Conservation (phyloP, 2,888 invertebrate genomes). For the Malthinus seriepunctatus region DNA sequence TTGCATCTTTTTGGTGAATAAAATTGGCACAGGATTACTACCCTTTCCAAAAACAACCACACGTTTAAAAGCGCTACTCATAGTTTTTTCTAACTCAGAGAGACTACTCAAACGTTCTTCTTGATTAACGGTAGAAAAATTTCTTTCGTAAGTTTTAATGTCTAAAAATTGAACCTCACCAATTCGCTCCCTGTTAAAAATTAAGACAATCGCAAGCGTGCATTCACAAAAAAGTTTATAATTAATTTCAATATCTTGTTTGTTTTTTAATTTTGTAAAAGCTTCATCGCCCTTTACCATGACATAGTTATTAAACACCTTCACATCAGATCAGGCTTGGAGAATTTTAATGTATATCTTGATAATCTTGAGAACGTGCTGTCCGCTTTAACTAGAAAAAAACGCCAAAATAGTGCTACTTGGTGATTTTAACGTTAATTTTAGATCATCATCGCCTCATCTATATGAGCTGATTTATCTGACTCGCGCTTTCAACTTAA, state of each 20-base stretch:
- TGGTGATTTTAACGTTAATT: no score
- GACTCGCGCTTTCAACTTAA: no score
- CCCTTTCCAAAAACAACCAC: conserved; percentile 23
- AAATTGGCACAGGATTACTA: conserved; percentile 18
- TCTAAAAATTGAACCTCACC: conserved; percentile 18
- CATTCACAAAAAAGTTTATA: conserved; percentile 15
- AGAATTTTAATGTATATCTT: no score
- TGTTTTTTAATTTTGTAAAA: conserved; percentile 6
- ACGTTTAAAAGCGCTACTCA: conserved; percentile 13
- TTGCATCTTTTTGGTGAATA: conserved; percentile 22
- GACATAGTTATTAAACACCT: conserved; percentile 15
- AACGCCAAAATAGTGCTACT: no score
- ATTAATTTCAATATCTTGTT: conserved; percentile 6
- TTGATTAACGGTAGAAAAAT: conserved; percentile 7
- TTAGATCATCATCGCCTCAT: no score
- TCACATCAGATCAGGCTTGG: no score
- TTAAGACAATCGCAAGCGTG: conserved; percentile 5
- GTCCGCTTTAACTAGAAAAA: no score
- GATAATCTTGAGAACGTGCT: no score
- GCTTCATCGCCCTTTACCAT: conserved; percentile 3
- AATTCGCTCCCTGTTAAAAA: conserved; percentile 16
- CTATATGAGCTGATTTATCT: no score
- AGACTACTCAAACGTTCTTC: conserved; percentile 17
- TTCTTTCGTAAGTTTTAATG: conserved; percentile 8
- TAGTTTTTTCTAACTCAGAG: conserved; percentile 13